A percentile compares a stretch with the other conserved stretches of the same genome.
phyloP scores from a whole-genome alignment of 2,113 vertebrate genomes.

The Thermophis baileyi region DNA sequence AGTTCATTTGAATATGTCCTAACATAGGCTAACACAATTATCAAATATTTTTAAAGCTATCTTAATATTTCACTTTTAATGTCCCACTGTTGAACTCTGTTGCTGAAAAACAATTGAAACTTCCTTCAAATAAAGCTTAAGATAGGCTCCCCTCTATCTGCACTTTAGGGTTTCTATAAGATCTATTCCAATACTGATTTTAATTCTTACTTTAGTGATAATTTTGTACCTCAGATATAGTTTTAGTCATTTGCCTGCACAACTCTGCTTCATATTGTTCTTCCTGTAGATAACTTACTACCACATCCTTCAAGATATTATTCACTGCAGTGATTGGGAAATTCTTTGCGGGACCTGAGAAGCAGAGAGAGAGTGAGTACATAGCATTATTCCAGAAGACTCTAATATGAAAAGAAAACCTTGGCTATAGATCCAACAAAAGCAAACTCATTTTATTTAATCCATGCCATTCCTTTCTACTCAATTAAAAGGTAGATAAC shows the following conservation, averaged over 20 bases:
- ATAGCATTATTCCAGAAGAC: not conserved
- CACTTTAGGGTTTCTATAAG: not conserved
- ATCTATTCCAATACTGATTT: not conserved
- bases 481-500: not conserved
- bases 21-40: not conserved
- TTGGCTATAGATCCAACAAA: not conserved
- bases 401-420: not conserved
- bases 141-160: not conserved
- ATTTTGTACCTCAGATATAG: conserved; percentile 79
- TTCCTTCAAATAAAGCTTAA: not conserved
- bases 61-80: not conserved
- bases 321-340: conserved; percentile 75
- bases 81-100: not conserved
- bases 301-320: conserved; percentile 82
- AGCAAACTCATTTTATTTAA: not conserved
- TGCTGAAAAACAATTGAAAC: not conserved
- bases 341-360: conserved; percentile 69
- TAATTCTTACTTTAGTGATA: not conserved
- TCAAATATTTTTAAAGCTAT: not conserved
- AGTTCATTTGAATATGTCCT: not conserved
- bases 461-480: not conserved
- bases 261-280: conserved; percentile 79
- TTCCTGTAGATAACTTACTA: conserved; percentile 76
- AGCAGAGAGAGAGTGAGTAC: not conserved
- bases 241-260: conserved; percentile 81